phyloP scores from a whole-genome alignment of 2,888 invertebrate genomes.

The Nomada lathburiana region DNA sequence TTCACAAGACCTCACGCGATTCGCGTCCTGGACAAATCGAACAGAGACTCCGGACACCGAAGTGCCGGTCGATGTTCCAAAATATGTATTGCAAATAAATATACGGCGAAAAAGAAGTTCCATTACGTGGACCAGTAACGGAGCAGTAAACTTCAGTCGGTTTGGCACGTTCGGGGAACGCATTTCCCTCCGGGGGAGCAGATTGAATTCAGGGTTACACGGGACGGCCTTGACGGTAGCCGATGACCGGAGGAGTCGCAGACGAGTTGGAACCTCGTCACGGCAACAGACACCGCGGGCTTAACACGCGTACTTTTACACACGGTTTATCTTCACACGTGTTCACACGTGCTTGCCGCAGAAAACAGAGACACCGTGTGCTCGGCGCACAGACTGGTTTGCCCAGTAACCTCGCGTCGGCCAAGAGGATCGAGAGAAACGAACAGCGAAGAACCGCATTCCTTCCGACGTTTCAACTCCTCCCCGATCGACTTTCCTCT shows the following conservation, averaged over 20 bases:
- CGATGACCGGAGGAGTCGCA: constrained; percentile 42
- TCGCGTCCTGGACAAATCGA: too few species aligned
- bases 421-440: constrained; percentile 65
- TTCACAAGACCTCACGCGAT: too few species aligned
- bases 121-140: constrained; percentile 21
- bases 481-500: constrained; percentile 40
- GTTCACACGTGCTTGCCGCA: constrained; percentile 42
- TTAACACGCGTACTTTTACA: constrained; percentile 38
- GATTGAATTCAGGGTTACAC: constrained; percentile 36
- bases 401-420: constrained; percentile 78
- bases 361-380: constrained; percentile 64
- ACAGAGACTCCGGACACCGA: too few species aligned
- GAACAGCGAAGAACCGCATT: constrained; percentile 73
- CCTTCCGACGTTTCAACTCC: constrained; percentile 60
- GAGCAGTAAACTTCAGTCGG: constrained; percentile 38
- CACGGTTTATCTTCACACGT: constrained; percentile 53
- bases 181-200: background rate
- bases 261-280: constrained; percentile 30
- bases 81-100: too few species aligned
- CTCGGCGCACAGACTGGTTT: constrained; percentile 74
- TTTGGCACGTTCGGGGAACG: constrained; percentile 9
- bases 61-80: too few species aligned
- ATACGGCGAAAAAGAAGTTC: too few species aligned
- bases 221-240: constrained; percentile 53
- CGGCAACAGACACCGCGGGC: background rate